Evolutionary conservation across 2,113 vertebrate species (phyloP).

Genomic region (Psittacula cyanocephala): DNA sequence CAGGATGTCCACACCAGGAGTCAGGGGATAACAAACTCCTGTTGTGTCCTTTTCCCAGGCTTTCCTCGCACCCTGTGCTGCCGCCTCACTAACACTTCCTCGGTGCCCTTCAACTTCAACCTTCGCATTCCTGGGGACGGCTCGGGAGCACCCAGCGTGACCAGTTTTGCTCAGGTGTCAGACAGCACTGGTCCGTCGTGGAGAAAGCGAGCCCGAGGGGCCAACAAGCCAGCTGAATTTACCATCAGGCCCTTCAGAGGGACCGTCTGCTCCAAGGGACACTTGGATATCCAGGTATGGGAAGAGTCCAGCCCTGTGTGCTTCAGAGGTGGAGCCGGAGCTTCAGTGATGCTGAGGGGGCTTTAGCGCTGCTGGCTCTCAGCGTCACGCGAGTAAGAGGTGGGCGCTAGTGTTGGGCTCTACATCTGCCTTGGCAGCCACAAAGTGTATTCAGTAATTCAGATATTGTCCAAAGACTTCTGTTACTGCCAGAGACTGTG

Average conservation of each 20-base stretch:
- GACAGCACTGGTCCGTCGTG: slow-evolving; percentile 17
- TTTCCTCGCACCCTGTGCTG: slow-evolving; percentile 79
- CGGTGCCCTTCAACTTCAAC: slow-evolving; percentile 81
- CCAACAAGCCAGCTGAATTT: slow-evolving; percentile 77
- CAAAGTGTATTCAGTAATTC: not conserved
- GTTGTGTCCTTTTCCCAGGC: slow-evolving; percentile 63
- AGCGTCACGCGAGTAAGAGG: fast-evolving
- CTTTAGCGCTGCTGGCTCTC: not conserved
- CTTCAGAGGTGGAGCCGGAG: not conserved
- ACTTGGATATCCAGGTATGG: slow-evolving; percentile 76
- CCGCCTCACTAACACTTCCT: slow-evolving; percentile 81
- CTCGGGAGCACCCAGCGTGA: slow-evolving; percentile 63
- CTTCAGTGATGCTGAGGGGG: not conserved
- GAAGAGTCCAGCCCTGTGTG: fast-evolving
- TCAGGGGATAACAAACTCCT: not conserved
- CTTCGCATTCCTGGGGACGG: slow-evolving; percentile 83
- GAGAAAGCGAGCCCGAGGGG: not conserved
- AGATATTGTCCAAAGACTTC: not conserved
- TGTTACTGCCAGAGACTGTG: not conserved
- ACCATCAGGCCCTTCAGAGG: slow-evolving; percentile 71
- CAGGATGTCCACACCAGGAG: not conserved
- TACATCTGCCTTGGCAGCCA: not conserved
- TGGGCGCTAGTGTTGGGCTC: not conserved
- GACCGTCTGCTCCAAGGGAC: slow-evolving; percentile 67
- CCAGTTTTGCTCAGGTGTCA: slow-evolving; percentile 35